Conservation (phyloP, 2,797 vertebrate genomes). For the Buphagus erythrorhynchus region DNA sequence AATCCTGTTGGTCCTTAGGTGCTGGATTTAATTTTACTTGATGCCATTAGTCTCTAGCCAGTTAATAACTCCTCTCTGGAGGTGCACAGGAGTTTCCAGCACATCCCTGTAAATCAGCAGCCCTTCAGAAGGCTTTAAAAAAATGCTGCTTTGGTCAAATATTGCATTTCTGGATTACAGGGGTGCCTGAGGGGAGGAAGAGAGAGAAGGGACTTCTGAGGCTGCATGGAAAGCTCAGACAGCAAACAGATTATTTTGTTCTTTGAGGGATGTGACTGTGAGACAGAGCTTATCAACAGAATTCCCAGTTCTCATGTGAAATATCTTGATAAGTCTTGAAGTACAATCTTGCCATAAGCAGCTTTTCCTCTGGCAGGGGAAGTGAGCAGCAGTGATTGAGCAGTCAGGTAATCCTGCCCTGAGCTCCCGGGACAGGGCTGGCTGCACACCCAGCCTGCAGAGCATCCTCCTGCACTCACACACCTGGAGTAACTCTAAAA, state of each 20-base stretch:
- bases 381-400: constrained; percentile 4
- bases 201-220: not conserved
- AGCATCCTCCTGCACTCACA: not conserved
- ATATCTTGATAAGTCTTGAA: constrained; percentile 35
- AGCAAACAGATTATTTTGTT: constrained; percentile 3
- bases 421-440: not conserved
- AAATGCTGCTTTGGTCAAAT: not conserved
- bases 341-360: constrained; percentile 30
- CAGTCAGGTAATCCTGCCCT: constrained; percentile 1
- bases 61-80: not conserved
- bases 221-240: not conserved
- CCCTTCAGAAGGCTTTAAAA: not conserved
- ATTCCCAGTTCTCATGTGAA: constrained; percentile 32
- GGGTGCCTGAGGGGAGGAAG: not conserved
- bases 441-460: not conserved
- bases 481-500: rapidly evolving
- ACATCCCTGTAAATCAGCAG: not conserved
- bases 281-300: constrained; percentile 21
- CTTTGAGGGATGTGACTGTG: constrained; percentile 1
- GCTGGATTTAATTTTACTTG: not conserved
- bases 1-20: not conserved
- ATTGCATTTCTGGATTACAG: not conserved
- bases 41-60: not conserved
- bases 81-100: not conserved
- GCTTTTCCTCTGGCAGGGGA: constrained; percentile 25